These are phyloP conservation scores for Drosophila mayaguana DNA, from an alignment of 2,888 invertebrate species.

Conservation along the genomic window DNA sequence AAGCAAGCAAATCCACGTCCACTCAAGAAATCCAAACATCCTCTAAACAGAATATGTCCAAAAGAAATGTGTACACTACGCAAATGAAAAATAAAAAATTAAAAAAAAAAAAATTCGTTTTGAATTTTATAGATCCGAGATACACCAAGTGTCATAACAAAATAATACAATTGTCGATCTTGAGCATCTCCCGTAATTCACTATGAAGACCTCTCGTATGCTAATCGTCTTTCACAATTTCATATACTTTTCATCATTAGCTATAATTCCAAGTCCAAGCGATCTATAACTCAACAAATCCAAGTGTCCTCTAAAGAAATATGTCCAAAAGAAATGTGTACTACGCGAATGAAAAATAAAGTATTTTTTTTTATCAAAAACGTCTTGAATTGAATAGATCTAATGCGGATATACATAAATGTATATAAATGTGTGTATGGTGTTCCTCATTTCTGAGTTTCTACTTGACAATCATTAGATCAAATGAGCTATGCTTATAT, in stretches of 20 bases:
- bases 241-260: neutral
- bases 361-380: neutral
- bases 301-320: neutral
- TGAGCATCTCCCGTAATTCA: neutral
- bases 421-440: too few relatives aligned
- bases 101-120: too few relatives aligned
- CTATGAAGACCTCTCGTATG: neutral
- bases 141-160: too few relatives aligned
- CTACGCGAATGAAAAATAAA: neutral
- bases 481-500: neutral
- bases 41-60: too few relatives aligned
- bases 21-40: too few relatives aligned
- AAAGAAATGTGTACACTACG: too few relatives aligned
- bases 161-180: too few relatives aligned
- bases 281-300: too few relatives aligned
- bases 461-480: neutral
- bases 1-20: too few relatives aligned
- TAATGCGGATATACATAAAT: neutral
- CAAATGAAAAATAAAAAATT: too few relatives aligned
- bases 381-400: neutral
- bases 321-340: too few relatives aligned
- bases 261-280: conserved; percentile 1
- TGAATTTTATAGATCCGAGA: too few relatives aligned
- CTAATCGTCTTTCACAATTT: neutral
- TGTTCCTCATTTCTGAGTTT: neutral